phyloP scores from a whole-genome alignment of 1,140 invertebrate species.

The Lucilia cuprina region DNA sequence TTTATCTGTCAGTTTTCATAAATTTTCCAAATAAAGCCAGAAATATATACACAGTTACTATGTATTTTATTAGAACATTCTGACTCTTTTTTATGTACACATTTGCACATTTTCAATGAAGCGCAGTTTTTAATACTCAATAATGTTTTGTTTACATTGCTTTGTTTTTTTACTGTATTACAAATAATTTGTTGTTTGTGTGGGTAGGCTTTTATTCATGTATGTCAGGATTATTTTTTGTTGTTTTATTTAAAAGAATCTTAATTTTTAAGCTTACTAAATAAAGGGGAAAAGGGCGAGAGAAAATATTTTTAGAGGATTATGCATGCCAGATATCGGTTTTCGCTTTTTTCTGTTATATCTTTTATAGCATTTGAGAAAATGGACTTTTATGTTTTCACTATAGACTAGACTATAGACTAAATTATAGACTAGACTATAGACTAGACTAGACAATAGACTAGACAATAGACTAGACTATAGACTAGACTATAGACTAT shows the following conservation, averaged over 20 bases:
- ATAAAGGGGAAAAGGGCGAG: background rate
- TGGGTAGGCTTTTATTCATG: background rate
- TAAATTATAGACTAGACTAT: too few relatives aligned
- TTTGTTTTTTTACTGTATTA: background rate
- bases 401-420: too few relatives aligned
- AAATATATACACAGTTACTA: background rate
- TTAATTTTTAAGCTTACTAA: background rate
- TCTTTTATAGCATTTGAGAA: too few relatives aligned
- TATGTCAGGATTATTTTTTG: background rate
- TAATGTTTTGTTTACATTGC: background rate
- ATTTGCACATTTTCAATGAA: background rate
- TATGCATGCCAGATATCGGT: too few relatives aligned
- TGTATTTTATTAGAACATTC: background rate
- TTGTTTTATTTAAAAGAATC: too few relatives aligned
- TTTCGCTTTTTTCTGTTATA: too few relatives aligned
- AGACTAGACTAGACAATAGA: too few relatives aligned
- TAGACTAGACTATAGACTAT: too few relatives aligned
- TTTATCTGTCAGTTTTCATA: constrained; percentile 1
- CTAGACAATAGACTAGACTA: too few relatives aligned
- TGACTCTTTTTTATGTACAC: background rate
- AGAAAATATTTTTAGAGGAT: background rate
- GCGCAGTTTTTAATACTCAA: background rate
- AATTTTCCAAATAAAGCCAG: background rate
- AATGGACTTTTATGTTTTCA: too few relatives aligned
- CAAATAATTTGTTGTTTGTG: background rate